Base-by-base conservation (phyloP, 2,888 invertebrate species). In the Watsonalla binaria region DNA sequence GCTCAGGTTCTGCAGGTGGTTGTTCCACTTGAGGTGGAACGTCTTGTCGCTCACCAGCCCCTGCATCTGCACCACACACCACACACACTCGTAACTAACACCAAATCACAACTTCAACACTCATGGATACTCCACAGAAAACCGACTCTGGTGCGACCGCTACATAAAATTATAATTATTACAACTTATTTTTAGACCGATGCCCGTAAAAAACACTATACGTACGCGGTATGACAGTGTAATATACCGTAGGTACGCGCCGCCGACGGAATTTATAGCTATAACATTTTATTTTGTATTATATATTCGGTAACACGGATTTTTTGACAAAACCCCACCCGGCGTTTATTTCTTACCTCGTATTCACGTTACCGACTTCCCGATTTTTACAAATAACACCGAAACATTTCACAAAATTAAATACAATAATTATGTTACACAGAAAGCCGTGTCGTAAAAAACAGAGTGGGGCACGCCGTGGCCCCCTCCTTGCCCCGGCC, bases 1-100 rank as follows among this genome's bases (percentile, higher is more conserved):
- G 73, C 94, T 93, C 67, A 95, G 80, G 84, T 94, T 94, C 78
- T 94, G 93, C 80, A 94, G 90, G 83, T 95, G 94, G 91, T 94
- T 94, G 86, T 94, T 94, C 94, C 94, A 94, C 75, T 93, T 93
- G 65, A 94, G 84, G 84, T 94, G 93, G 86, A 93, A 94, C 78
- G 93, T 93, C 84, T 93, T 93, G 66, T 93, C 92, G 74, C 91
- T 92, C 91, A 92, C 92, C 84, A 90, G 78, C 81, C 86, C 86
- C 91, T 90, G 91, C 91, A 91, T 91, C 91, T 91, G 87, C 80
- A 86, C 82, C 82, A 80, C 42, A 42, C 42, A 8, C 80, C 84
- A 85, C 84, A 84, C 71, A 77, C 87, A 86, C 85, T 82, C 76
- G 63, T 74, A 72, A 77, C 77, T 74, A 82, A 84, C 80, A 49